Evolutionary conservation across 2,888 invertebrate genomes (phyloP), one percentile per base, ranked within the genome.

Genomic region (Colostygia pectinataria): DNA sequence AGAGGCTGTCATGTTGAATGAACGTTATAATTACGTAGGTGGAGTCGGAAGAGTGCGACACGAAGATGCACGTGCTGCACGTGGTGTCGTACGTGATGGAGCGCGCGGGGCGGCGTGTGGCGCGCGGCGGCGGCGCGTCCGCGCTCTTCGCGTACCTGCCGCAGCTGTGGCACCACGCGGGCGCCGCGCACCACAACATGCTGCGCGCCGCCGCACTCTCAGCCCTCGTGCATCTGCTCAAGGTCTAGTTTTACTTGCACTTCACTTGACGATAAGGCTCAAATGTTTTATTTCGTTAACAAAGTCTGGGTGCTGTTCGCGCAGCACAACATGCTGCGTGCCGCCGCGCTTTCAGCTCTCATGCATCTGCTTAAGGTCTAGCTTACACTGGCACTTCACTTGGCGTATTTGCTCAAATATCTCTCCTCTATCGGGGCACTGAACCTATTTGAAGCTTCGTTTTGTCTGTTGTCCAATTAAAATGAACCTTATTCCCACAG

Each of bases 51-150:
- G 97, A 98, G 84, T 97, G 97, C 85, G 98, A 98, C 80, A 97
- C 97, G 1, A 98, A 98, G 94, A 97, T 98, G 95, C 96, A 96
- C 77, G 96, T 98, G 13, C 91, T 99, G 25, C 95, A 95, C 81
- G 97, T 97, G 49, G 93, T 98, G 80, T 97, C 97, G 32, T 95
- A 95, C 74, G 94, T 98, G 72, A 95, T 97, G 66, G 97, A 98
- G 83, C 92, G 97, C 45, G 95, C 96, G 77, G 96, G 92, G 37
- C 93, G 93, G 40, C 94, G 96, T 36, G 94, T 97, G 55, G 97
- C 97, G 69, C 92, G 96, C 57, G 94, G 96, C 69, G 74, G 65
- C 1, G 75, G 73, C 37, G 57, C 74, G 41, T 78, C 91, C 92
- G 46, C 94, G 9, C 91, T 98, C 42, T 93, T 96, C 62, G 92